Base-by-base conservation (phyloP, 2,113 vertebrate species). In the Gobiocypris rarus region DNA sequence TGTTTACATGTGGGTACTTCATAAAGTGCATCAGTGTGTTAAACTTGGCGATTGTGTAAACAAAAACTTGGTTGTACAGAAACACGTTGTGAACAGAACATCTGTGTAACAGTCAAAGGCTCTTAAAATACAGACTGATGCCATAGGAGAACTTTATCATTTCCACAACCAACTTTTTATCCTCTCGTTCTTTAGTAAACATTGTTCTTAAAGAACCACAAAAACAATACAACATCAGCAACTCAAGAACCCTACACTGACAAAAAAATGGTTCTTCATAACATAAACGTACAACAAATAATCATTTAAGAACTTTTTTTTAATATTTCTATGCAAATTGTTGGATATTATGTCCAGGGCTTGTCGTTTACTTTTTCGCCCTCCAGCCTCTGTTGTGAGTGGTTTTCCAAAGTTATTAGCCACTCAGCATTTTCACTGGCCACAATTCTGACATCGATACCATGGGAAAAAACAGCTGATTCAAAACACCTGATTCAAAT, bases 1-100 rank as follows among this genome's bases (percentile, higher is more conserved):
- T 61, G 54, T 61, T 78, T 50, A 65, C 14, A 9, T 48, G 43
- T 31, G 24, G 14, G 6, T 6, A 10, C 45, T 65, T 22, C 2
- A 80, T 65, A 31, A 80, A 80, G 41, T 19, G 59, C 45, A 65
- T 50, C 24, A 80, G 28, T 50, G 48, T 80, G 77, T 65, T 34
- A 28, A 75, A 31, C 48, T 2, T 31, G 15, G 26, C 3, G 26
- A 65, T 13, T 65, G 1, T 22, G 34, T 24, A 59, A 77, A 59
- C 19, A 59, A 24, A 76, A 77, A 59, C 31, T 41, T 73, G 56
- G n/a, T 59, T 45, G 22, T 24, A n/a, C 2, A 71, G 69, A 43
- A n/a, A 69, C 19, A 41, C 5, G 8, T 0, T 5, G 63, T 19
- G 63, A 38, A 38, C 38, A 38, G 6, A 70, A 50, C 69, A 73